Evolutionary conservation across 2,113 vertebrate species (phyloP), one percentile per base, ranked within the genome.

Genomic region (Sclerurus mexicanus): DNA sequence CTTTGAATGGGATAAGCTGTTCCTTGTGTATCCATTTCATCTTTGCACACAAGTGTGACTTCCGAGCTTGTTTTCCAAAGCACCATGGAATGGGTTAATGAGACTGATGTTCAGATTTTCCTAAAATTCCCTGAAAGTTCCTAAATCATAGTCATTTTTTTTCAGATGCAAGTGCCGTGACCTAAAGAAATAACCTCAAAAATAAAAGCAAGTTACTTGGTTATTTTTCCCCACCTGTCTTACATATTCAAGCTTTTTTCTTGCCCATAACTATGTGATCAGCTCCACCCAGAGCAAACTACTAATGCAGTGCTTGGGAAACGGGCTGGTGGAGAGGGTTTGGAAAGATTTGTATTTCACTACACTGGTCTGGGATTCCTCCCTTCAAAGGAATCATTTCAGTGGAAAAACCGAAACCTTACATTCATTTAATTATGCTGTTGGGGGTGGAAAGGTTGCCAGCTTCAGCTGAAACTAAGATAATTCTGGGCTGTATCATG

Each of bases 211-310:
- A 88, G 31, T 44, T 58, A 12, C 4, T 91, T 10, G 2, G 18
- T 59, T 58, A 5, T 87, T 89, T 82, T 86, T 35, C 56, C 44
- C 12, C 49, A 88, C 75, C 40, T 86, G 27, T 59, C 2, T 77
- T 69, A 40, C 0, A 0, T 66, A 28, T 69, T 92, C 25, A 49
- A 58, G 20, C 8, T 69, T n/a, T 64, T 50, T 9, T 78, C 47
- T 64, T 85, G 39, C 27, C 16, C 4, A 4, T 16, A 15, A 22
- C 62, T 52, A 0, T 33, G 44, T 1, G 0, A 18, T 31, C 37
- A 25, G 11, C 47, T 75, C 25, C 44, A 39, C 68, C 63, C 67
- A 47, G 44, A 79, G 66, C 39, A 77, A 33, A 15, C 19, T 42
- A 7, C 7, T 44, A 10, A 52, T 31, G 37, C 15, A 44, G 25